Base-by-base conservation (phyloP, 2,888 invertebrate species). In the Stictocephala bisonia region DNA sequence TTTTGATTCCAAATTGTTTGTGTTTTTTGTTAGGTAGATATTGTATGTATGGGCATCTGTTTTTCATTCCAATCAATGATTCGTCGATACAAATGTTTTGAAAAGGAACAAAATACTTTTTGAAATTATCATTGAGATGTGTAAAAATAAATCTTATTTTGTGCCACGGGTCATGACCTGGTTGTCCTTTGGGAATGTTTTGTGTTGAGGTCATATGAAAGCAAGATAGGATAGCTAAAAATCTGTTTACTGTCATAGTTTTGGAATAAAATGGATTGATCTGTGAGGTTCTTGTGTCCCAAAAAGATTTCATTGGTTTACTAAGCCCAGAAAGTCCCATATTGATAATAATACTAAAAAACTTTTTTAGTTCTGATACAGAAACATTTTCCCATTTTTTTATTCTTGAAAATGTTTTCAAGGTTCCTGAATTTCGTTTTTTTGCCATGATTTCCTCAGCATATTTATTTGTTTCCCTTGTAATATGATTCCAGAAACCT, bases 11-110 rank as follows among this genome's bases (percentile, higher is more conserved):
- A 31, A 26, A 68, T 13, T 51, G 50, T 20, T 31, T 31, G n/a
- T 68, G 50, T 20, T 68, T 26, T 51, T 68, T 50, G 9, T 68
- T 68, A n/a, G 68, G 50, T 1, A 50, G 3, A 11, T 68, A 68
- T 22, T 68, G 68, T 11, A 68, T 68, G 11, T 44, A 68, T 22
- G 29, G 11, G 24, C 18, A 50, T 3, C 29, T 4, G 13, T 50
- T 48, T 29, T 68, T 51, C 44, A 50, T 68, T 18, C 68, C 68
- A 11, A 68, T 68, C 2, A 68, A 11, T 4, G 27, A 6, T 31
- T 68, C 51, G 20, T 68, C 50, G 13, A 68, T 68, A 15, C 50
- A 50, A 9, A 68, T 18, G 11, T 68, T 27, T 18, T 68, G 48
- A 18, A 7, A 3, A 2, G 50, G 31, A 1, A 13, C 18, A 22